Evolutionary conservation across 1,140 invertebrate species (phyloP), one percentile per base, ranked within the genome.

Genomic region (Ceratitis capitata): DNA sequence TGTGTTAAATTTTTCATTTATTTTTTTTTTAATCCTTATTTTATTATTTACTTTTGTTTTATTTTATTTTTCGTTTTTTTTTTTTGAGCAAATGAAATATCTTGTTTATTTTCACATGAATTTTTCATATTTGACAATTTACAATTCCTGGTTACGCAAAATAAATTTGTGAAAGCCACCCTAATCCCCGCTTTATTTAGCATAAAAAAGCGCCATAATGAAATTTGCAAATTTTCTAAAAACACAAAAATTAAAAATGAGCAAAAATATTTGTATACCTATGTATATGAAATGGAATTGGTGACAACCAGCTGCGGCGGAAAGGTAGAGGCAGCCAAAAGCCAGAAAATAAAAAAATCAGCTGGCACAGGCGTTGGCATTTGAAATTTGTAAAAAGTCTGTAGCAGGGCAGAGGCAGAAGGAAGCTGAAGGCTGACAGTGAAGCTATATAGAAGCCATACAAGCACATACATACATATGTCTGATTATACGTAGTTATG

Each of bases 161-260:
- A n/a, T n/a, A n/a, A n/a, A n/a, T n/a, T n/a, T n/a, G n/a, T n/a
- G n/a, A n/a, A n/a, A n/a, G n/a, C n/a, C n/a, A n/a, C n/a, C n/a
- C n/a, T n/a, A n/a, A n/a, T n/a, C n/a, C n/a, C n/a, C n/a, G 58
- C 58, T 64, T 69, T 69, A 69, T 35, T 69, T 69, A 45, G 32
- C 39, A 45, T 45, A 45, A 78, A 78, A 78, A 23, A 39, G 69
- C 6, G n/a, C 19, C 42, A 45, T 78, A 78, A 78, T 78, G 16
- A 78, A 78, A 78, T 78, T 78, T 78, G 69, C 69, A 78, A 78
- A 45, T 78, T 78, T 26, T 42, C 69, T 45, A 78, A 78, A 78
- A 45, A 78, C 69, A 45, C n/a, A n/a, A n/a, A n/a, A n/a, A n/a
- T n/a, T n/a, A n/a, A n/a, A n/a, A n/a, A n/a, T n/a, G n/a, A n/a